Conservation (phyloP, 2,797 vertebrate species). For the Chelidonichthys spinosus region DNA sequence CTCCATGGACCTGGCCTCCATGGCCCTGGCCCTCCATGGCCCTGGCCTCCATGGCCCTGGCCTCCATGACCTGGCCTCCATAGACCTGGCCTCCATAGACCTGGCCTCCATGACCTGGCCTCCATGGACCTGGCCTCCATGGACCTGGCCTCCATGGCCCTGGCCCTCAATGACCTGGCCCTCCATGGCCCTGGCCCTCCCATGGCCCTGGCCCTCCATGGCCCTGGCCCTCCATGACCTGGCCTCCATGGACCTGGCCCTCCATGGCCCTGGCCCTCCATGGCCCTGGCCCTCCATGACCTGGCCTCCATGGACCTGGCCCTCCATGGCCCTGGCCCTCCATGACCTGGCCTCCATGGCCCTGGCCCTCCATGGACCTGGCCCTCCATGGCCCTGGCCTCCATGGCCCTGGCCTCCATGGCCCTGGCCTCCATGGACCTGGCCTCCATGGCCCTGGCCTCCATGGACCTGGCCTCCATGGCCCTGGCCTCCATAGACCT, state of each 20-base stretch:
- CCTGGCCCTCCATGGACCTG: too few species aligned
- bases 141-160: slow-evolving; percentile 28
- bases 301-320: slow-evolving; percentile 34
- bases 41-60: slow-evolving; percentile 33
- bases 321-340: too few species aligned
- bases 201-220: slow-evolving; percentile 37
- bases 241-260: slow-evolving; percentile 35
- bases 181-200: slow-evolving; percentile 31
- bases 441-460: slow-evolving; percentile 34
- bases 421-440: too few species aligned
- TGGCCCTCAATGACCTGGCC: too few species aligned
- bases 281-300: slow-evolving; percentile 49
- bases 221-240: slow-evolving; percentile 49
- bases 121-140: slow-evolving; percentile 41
- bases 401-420: slow-evolving; percentile 42
- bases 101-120: too few species aligned
- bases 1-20: too few species aligned
- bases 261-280: slow-evolving; percentile 33
- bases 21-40: slow-evolving; percentile 49
- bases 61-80: too few species aligned
- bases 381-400: too few species aligned
- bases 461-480: too few species aligned
- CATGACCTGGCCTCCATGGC: slow-evolving; percentile 14
- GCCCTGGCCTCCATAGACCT: too few species aligned
- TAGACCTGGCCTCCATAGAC: slow-evolving; percentile 50